A percentile compares a stretch with the other conserved stretches of the same genome.
phyloP scores from a whole-genome alignment of 2,888 invertebrate species.

The Xiphydria camelus region DNA sequence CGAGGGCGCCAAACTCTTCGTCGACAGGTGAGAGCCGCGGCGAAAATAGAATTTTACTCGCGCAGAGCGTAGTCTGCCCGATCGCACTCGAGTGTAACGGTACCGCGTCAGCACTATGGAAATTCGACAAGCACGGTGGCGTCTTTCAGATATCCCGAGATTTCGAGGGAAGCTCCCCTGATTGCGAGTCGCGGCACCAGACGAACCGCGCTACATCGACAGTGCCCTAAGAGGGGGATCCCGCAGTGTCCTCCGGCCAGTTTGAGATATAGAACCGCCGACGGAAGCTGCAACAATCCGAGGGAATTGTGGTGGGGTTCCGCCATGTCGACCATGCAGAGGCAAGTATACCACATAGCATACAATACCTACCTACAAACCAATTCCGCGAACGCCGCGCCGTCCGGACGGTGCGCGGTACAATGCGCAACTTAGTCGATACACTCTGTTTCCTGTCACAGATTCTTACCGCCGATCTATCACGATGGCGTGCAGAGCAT shows the following conservation, averaged over 20 bases:
- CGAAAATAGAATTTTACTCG: too few relatives aligned
- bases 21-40: constrained; percentile 67
- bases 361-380: too few relatives aligned
- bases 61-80: too few relatives aligned
- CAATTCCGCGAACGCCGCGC: too few relatives aligned
- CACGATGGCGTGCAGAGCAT: constrained; percentile 72
- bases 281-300: constrained; percentile 88
- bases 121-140: too few relatives aligned
- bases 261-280: constrained; percentile 76
- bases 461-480: constrained; percentile 81
- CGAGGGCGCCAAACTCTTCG: constrained; percentile 67
- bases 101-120: too few relatives aligned
- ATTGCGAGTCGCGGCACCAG: constrained; percentile 26
- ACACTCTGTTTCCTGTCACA: constrained; percentile 13
- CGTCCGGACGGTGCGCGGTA: too few relatives aligned
- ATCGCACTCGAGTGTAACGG: too few relatives aligned
- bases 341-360: constrained; percentile 38
- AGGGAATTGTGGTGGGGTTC: constrained; percentile 78
- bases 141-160: constrained; percentile 35
- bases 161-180: constrained; percentile 33
- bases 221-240: constrained; percentile 70
- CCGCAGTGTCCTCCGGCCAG: constrained; percentile 72
- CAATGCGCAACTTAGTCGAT: too few relatives aligned
- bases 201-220: constrained; percentile 61
- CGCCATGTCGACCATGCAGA: constrained; percentile 78